Conservation (phyloP, 2,113 vertebrate species). For the Ascaphus truei region DNA sequence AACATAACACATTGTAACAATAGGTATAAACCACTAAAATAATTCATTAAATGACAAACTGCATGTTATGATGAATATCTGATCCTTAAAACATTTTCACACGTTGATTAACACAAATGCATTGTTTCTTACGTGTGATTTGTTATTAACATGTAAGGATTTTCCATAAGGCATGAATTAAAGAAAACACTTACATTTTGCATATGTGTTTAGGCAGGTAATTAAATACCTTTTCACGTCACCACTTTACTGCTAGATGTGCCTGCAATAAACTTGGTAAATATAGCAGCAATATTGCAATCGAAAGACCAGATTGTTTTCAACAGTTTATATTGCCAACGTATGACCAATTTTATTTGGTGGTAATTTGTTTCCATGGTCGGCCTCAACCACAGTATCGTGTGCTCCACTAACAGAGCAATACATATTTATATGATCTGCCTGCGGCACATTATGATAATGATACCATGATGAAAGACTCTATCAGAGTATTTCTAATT, state of each 20-base stretch:
- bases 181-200: not conserved
- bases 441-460: not conserved
- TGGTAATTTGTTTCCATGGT: constrained; percentile 9
- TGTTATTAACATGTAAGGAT: not conserved
- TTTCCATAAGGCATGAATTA: not conserved
- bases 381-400: not conserved
- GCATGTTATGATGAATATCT: not conserved
- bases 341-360: not conserved
- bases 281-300: not conserved
- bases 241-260: not conserved
- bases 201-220: not conserved
- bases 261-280: not conserved
- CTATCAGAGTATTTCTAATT: too few species aligned
- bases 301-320: not conserved
- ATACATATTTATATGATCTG: not conserved
- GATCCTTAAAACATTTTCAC: not conserved
- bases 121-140: not conserved
- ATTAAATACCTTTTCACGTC: not conserved
- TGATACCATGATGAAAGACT: too few species aligned
- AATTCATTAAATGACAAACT: not conserved
- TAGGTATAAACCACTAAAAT: not conserved
- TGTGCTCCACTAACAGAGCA: not conserved
- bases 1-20: not conserved
- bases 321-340: not conserved
- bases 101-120: not conserved